Evolutionary conservation across 2,797 vertebrate species (phyloP), one percentile per base, ranked within the genome.

Genomic region (Scleropages formosus): DNA sequence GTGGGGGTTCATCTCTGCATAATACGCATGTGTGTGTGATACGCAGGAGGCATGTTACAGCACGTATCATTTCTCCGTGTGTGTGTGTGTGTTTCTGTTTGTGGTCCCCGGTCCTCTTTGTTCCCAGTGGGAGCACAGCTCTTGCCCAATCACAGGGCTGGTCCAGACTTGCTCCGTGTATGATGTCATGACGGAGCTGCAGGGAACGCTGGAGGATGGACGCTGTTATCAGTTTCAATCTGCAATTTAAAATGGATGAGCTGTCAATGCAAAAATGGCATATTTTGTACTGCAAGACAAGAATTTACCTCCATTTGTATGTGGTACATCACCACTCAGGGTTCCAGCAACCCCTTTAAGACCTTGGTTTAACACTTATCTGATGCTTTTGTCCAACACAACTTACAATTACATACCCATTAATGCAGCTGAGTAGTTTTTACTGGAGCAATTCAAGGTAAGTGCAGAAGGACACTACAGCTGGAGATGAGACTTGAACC

Each of bases 61-160:
- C 67, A 51, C 8, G 66, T 20, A n/a, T 49, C 49, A 53, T 53
- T 11, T 63, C 18, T 22, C 8, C 24, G 22, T 22, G 24, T 26
- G 16, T 20, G 9, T 47, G 59, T 27, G 8, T 74, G 58, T 56
- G 6, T 66, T 46, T 67, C 16, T 59, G 49, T 58, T 20, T 46
- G 70, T 6, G 10, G 9, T 20, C 59, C 20, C 1, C 16, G 0
- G 2, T 61, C 16, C 59, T n/a, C 15, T 22, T 8, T 22, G 16
- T 61, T 60, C 27, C 56, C 56, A 31, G 0, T 7, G 56, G 56
- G 53, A 71, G 49, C 24, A 18, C 49, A 44, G 70, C 26, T n/a
- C 56, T 72, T 44, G 56, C 26, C 53, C 56, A 72, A 22, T 59
- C 27, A 39, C 56, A 6, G 70, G 56, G 16, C 68, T 53, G 49